Percentiles rank a stretch among this genome's conserved stretches.
Conservation (phyloP, 2,113 vertebrate species). For the Empidonax alnorum region DNA sequence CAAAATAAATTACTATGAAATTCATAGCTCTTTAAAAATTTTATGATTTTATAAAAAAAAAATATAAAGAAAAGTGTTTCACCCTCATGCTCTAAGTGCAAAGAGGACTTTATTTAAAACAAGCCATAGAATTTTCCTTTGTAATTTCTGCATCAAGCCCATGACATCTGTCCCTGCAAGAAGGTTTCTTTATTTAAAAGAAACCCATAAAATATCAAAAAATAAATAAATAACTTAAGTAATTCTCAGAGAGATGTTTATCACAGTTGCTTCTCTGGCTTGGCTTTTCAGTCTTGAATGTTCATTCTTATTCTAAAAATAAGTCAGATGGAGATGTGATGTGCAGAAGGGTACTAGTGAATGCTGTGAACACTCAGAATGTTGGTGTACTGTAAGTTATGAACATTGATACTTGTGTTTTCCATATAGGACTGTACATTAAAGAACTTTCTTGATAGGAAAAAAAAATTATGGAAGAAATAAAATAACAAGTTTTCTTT, state of each 20-base stretch:
- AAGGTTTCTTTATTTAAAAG: neutral
- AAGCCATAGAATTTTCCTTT: neutral
- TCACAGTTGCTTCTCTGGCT: neutral
- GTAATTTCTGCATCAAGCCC: neutral
- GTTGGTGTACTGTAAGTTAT: neutral
- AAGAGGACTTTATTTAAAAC: neutral
- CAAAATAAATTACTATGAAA: neutral
- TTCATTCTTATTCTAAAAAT: neutral
- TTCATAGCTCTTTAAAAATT: neutral
- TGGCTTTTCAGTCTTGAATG: neutral
- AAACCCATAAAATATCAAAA: neutral
- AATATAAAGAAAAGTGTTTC: neutral
- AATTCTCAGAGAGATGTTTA: neutral
- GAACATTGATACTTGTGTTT: neutral
- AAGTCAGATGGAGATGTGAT: neutral
- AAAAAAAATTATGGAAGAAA: neutral
- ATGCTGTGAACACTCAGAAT: neutral
- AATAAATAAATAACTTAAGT: neutral
- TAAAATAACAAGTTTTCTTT: neutral
- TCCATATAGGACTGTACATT: neutral
- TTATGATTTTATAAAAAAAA: neutral
- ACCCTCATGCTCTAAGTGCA: neutral
- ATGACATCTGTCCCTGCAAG: neutral
- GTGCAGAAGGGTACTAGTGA: neutral
- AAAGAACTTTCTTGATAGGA: neutral